Base-by-base conservation (phyloP, 2,888 invertebrate species). In the Rhagium mordax region DNA sequence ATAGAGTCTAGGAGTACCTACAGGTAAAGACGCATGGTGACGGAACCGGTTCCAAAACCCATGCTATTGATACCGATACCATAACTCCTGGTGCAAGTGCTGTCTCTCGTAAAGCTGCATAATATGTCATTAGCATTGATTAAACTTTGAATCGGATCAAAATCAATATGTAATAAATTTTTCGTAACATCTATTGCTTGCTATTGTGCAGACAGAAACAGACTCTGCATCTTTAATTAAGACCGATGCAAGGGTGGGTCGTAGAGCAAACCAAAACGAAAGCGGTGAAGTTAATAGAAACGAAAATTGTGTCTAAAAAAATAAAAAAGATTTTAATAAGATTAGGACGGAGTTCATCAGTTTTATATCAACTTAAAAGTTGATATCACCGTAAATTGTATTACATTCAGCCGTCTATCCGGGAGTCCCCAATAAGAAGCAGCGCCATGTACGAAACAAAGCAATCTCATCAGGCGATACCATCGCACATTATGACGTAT, bases 401-500 rank as follows among this genome's bases (percentile, higher is more conserved):
- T 86, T 86, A 86, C 85, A 84, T 84, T 84, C 85, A 84, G 83
- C 84, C 85, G 84, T 85, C 83, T 84, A 84, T 84, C 84, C 83
- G 83, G 83, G 78, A 77, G 76, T 75, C 74, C 70, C 77, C 60
- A 70, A 48, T 66, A 68, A 61, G 66, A 64, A 65, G 59, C 61
- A 16, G 49, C 16, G 33, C 61, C 70, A 49, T 73, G 64, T 76
- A 80, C 86, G 87, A 87, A 88, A 88, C 88, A 88, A 88, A 88
- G 88, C 88, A 88, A 88, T 88, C 86, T 85, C 87, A 88, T 88
- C 88, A 86, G 82, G 84, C 85, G 87, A 87, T 87, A 88, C 84
- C 85, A 87, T 87, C 88, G 86, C 87, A 87, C 87, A 87, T 87
- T 88, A 88, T 88, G 88, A 88, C 87, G 87, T 88, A 88, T 88